Conservation (phyloP, 2,888 invertebrate genomes). For the Pachymerium ferrugineum region DNA sequence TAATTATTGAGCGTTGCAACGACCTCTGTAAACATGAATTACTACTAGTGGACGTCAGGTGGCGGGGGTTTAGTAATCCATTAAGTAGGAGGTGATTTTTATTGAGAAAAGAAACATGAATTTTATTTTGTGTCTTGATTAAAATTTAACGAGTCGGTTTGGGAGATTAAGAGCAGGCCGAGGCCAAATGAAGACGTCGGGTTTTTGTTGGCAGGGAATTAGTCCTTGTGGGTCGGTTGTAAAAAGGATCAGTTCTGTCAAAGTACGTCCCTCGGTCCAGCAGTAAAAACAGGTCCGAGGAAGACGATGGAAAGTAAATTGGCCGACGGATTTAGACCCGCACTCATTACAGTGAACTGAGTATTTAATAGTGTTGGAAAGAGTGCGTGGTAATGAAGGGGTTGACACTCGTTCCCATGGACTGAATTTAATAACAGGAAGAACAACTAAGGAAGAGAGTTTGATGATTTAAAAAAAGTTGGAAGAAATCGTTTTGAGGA, state of each 20-base stretch:
- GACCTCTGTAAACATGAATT: too few species aligned
- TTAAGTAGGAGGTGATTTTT: too few species aligned
- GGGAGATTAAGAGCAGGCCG: too few species aligned
- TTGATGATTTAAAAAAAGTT: too few species aligned
- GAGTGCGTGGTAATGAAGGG: not conserved
- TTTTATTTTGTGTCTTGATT: not conserved
- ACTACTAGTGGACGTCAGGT: too few species aligned
- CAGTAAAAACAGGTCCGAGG: not conserved
- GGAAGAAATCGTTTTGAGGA: too few species aligned
- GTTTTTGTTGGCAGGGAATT: not conserved
- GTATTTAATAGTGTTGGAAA: not conserved
- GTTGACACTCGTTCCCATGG: not conserved
- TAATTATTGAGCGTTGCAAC: not conserved
- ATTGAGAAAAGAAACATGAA: too few species aligned
- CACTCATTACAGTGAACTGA: not conserved
- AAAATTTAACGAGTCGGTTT: too few species aligned
- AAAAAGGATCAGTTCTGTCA: constrained; percentile 19
- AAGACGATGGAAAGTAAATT: constrained; percentile 19
- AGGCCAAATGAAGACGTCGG: not conserved
- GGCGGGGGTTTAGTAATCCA: too few species aligned
- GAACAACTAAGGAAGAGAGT: too few species aligned
- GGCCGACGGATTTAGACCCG: not conserved
- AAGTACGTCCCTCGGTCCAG: constrained; percentile 5
- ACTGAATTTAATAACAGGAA: constrained; percentile 6
- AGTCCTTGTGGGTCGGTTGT: not conserved